Evolutionary conservation across 2,888 invertebrate genomes (phyloP).

Genomic region (Theodoxus fluviatilis): DNA sequence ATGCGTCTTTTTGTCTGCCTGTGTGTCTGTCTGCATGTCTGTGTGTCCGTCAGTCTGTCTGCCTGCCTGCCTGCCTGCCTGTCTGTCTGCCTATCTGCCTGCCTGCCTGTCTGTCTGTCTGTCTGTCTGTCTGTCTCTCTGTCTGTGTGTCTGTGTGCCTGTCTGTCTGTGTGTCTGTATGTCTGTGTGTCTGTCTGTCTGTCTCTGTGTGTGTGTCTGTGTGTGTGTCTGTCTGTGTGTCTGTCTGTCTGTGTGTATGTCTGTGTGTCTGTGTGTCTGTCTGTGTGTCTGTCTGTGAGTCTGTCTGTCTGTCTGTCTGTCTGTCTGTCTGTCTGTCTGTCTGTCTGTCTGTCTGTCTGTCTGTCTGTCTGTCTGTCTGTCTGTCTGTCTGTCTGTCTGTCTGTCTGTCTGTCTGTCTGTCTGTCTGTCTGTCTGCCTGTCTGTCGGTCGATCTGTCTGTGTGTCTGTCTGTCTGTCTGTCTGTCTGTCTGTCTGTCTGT

Average conservation of each 20-base stretch:
- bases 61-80: no score
- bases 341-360: background rate
- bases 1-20: no score
- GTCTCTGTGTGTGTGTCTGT: background rate
- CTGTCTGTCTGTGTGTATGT: background rate
- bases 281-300: background rate
- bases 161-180: conserved; percentile 18
- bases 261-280: background rate
- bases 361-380: background rate
- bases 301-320: background rate
- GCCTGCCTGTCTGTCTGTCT: no score
- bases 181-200: conserved; percentile 1
- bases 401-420: background rate
- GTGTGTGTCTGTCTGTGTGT: background rate
- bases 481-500: background rate
- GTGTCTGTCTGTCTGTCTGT: conserved; percentile 15
- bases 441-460: conserved; percentile 7
- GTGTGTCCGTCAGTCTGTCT: no score
- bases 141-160: conserved; percentile 23
- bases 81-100: no score
- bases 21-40: no score
- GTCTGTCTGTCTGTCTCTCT: conserved; percentile 22
- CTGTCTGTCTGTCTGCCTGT: background rate
- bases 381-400: background rate
- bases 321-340: conserved; percentile 1